Evolutionary conservation across 2,888 invertebrate genomes (phyloP).

Genomic region (Mongoloraphidia duomilia): DNA sequence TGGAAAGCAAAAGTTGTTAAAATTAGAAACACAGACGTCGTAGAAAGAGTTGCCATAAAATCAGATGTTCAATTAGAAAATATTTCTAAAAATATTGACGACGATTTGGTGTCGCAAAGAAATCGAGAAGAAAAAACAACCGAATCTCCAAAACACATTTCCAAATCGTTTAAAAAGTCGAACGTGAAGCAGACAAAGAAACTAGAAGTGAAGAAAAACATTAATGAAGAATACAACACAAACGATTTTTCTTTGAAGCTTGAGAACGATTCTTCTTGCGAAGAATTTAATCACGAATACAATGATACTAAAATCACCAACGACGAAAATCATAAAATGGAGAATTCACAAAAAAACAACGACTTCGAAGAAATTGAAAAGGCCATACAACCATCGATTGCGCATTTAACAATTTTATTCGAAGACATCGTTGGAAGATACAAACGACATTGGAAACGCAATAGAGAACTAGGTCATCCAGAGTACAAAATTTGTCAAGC

Average conservation of each 20-base stretch:
- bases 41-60: slow-evolving; percentile 15
- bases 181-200: slow-evolving; percentile 1
- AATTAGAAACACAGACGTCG: slow-evolving; percentile 20
- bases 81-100: too few species aligned
- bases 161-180: slow-evolving; percentile 1
- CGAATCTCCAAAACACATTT: too few species aligned
- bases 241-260: too few species aligned
- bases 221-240: too few species aligned
- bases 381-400: neutral
- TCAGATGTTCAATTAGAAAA: neutral
- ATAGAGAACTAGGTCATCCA: slow-evolving; percentile 22
- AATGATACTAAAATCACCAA: too few species aligned
- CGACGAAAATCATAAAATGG: too few species aligned
- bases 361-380: neutral
- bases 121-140: slow-evolving; percentile 7
- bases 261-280: too few species aligned
- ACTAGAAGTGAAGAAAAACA: too few species aligned
- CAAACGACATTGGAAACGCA: slow-evolving; percentile 23
- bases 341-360: too few species aligned
- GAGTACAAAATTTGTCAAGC: slow-evolving; percentile 17
- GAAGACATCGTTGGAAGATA: slow-evolving; percentile 23
- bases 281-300: too few species aligned
- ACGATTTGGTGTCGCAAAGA: too few species aligned
- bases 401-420: slow-evolving; percentile 19
- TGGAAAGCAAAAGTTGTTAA: slow-evolving; percentile 21